These are phyloP conservation scores for Terrapene triunguis DNA, from an alignment of 2,113 vertebrate genomes.

Conservation along the genomic window DNA sequence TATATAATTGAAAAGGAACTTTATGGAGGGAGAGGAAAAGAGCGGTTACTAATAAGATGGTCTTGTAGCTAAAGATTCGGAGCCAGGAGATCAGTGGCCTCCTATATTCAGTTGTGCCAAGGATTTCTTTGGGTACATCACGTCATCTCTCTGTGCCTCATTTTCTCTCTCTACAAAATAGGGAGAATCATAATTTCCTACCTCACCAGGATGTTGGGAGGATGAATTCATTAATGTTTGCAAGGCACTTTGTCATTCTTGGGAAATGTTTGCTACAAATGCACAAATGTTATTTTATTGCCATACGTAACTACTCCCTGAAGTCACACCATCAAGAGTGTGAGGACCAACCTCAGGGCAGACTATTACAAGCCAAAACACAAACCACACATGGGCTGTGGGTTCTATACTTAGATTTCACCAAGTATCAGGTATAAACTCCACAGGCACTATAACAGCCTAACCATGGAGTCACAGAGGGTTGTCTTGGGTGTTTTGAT, in stretches of 20 bases:
- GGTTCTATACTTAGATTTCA: no score
- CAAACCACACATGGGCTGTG: no score
- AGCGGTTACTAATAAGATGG: rapidly evolving
- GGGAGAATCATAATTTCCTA: rapidly evolving
- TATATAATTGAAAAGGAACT: not conserved
- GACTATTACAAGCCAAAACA: no score
- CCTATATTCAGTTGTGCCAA: rapidly evolving
- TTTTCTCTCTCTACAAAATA: not conserved
- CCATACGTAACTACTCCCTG: not conserved
- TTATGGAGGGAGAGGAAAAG: not conserved
- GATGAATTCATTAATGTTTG: not conserved
- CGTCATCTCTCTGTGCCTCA: not conserved
- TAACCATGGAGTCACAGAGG: no score
- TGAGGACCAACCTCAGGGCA: no score
- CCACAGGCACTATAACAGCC: no score
- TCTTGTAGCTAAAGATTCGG: not conserved
- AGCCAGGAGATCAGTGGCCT: not conserved
- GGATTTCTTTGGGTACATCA: not conserved
- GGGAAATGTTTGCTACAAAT: not conserved
- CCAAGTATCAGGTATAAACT: no score
- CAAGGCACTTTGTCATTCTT: not conserved
- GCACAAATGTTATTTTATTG: rapidly evolving
- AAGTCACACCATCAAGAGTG: not conserved
- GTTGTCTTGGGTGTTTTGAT: no score
- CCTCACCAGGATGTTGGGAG: not conserved